Evolutionary conservation across 2,797 vertebrate species (phyloP), one percentile per base, ranked within the genome.

Genomic region (Sphaeramia orbicularis): DNA sequence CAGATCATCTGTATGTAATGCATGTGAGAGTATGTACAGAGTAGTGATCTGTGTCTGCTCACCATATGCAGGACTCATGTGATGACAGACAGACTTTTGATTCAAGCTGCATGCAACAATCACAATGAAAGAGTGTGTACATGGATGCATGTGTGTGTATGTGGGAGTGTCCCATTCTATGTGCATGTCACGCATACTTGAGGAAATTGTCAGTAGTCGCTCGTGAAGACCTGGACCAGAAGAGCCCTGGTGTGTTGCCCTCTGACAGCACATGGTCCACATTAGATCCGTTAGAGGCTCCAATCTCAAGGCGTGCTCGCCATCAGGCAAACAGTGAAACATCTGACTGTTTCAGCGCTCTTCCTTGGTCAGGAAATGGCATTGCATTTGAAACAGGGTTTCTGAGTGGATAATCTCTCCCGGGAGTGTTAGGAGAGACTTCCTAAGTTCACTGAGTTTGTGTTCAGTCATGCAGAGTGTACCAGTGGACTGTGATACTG

Each of bases 191-290:
- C 61, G 53, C 88, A 93, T 91, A 89, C 83, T 91, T 90, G 84
- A 89, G 90, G 86, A 94, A 92, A 94, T 92, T 90, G 91, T 91
- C 87, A 83, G 82, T 90, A 84, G 77, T 45, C 72, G 65, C 71
- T 79, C 42, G 61, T 24, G 61, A 59, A 76, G 79, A 80, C 37
- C 72, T 74, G 65, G 54, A 72, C 69, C 56, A 44, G 60, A 45
- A 61, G 50, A 61, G 78, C 42, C 40, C 38, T 32, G 41, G 13
- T 7, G 13, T 63, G 45, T 43, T 50, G 47, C 56, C 44, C 76
- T 50, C 50, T 37, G 16, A 42, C 13, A 69, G 42, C 89, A 89
- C 85, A 91, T 87, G 86, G 76, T 83, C 76, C 78, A 78, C 54
- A 86, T 92, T 86, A 91, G 76, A 74, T 24, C 45, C 27, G 6